These are phyloP conservation scores for Aurelia aurita DNA, from an alignment of 30 jellyfish, hydroid and myxozoan genomes.

Conservation along the genomic window DNA sequence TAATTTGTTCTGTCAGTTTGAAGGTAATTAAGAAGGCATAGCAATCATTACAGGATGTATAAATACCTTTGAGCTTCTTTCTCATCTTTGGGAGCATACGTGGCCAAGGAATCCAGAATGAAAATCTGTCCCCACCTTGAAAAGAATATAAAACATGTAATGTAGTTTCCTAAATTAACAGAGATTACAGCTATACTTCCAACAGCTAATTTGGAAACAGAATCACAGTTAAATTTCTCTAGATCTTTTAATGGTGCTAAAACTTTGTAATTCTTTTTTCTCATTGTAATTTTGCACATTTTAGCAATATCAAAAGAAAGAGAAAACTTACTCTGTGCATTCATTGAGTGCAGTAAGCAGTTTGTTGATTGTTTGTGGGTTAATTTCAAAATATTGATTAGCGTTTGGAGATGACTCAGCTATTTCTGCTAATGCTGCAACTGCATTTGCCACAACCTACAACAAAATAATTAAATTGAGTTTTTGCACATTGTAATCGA, in stretches of 20 bases:
- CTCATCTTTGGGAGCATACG: slow-evolving; percentile 90
- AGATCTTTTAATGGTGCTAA: neutral
- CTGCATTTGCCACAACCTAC: slow-evolving; percentile 99
- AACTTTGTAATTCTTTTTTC: neutral
- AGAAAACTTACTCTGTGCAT: slow-evolving; percentile 93
- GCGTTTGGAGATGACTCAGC: slow-evolving; percentile 93
- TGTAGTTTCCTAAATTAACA: too few relatives aligned
- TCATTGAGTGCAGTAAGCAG: slow-evolving; percentile 91
- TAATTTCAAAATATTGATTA: slow-evolving; percentile 84
- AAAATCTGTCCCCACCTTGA: slow-evolving; percentile 98
- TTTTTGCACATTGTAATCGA: neutral
- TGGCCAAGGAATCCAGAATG: slow-evolving; percentile 95
- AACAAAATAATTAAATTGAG: neutral
- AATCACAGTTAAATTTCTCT: too few relatives aligned
- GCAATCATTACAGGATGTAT: too few relatives aligned
- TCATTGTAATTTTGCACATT: neutral
- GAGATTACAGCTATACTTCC: too few relatives aligned
- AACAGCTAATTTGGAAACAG: too few relatives aligned
- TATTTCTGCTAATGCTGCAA: slow-evolving; percentile 94
- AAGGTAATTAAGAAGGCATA: too few relatives aligned
- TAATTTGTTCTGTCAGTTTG: too few relatives aligned
- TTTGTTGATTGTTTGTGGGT: slow-evolving; percentile 92
- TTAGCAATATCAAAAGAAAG: neutral
- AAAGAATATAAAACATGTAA: too few relatives aligned
- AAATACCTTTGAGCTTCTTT: slow-evolving; percentile 96